Percentiles rank a stretch among this genome's conserved stretches.
Conservation (phyloP, 2,888 invertebrate species). For the Nomada hirtipes region DNA sequence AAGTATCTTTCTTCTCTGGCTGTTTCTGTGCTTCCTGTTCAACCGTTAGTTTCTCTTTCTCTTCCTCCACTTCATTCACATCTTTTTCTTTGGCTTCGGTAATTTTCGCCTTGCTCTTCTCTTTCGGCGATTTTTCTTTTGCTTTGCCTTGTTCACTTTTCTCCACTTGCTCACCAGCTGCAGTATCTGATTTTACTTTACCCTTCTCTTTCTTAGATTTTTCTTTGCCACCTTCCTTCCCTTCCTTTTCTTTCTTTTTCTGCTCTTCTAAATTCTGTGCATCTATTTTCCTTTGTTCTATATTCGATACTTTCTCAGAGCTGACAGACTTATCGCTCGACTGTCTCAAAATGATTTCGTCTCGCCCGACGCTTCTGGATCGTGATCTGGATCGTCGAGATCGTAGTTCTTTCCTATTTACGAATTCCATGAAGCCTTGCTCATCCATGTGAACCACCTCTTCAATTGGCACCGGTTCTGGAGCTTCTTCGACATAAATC, state of each 20-base stretch:
- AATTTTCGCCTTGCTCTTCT: slow-evolving; percentile 30
- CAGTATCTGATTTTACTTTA: slow-evolving; percentile 15
- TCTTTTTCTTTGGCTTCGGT: not conserved
- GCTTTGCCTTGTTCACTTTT: slow-evolving; percentile 17
- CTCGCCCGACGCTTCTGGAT: slow-evolving; percentile 74
- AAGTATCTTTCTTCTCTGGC: slow-evolving; percentile 27
- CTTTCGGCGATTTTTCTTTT: slow-evolving; percentile 20
- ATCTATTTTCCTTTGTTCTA: slow-evolving; percentile 23
- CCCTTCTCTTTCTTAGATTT: slow-evolving; percentile 32
- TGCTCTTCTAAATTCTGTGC: slow-evolving; percentile 10
- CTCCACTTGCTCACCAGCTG: not conserved
- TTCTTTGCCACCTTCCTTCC: slow-evolving; percentile 14
- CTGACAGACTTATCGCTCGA: slow-evolving; percentile 26
- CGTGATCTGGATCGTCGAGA: slow-evolving; percentile 82
- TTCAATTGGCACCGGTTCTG: slow-evolving; percentile 77
- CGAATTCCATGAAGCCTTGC: slow-evolving; percentile 55
- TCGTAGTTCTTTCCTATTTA: slow-evolving; percentile 77
- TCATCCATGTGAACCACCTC: slow-evolving; percentile 72
- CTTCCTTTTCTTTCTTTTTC: slow-evolving; percentile 5
- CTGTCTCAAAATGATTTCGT: slow-evolving; percentile 20
- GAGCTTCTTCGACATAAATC: slow-evolving; percentile 77
- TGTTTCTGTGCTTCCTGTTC: slow-evolving; percentile 37
- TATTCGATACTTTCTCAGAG: slow-evolving; percentile 23
- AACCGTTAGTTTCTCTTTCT: not conserved
- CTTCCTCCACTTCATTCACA: not conserved